Conservation (phyloP, 2,888 invertebrate genomes). For the Beris chalybata region DNA sequence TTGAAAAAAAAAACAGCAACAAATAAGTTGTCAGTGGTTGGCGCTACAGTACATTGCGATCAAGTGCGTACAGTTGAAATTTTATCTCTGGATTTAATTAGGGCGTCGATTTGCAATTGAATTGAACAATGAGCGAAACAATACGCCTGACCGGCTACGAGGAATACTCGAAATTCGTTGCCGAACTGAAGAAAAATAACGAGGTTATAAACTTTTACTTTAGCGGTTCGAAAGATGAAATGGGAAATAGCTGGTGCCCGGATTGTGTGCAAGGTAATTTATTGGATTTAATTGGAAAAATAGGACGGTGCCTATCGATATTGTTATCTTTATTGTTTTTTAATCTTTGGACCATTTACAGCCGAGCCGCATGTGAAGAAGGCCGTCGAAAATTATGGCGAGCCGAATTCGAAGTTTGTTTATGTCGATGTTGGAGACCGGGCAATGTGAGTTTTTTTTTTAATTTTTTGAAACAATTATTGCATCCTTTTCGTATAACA, state of each 20-base stretch:
- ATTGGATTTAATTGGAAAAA: conserved; percentile 13
- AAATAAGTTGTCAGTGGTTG: no score
- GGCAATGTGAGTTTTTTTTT: conserved; percentile 61
- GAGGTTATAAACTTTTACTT: conserved; percentile 57
- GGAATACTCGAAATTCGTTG: conserved; percentile 15
- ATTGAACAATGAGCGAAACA: not conserved
- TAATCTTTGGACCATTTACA: conserved; percentile 51
- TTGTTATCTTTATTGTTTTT: conserved; percentile 27
- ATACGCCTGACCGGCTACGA: conserved; percentile 16
- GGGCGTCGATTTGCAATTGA: no score
- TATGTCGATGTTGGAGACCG: conserved; percentile 76
- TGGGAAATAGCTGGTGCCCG: conserved; percentile 81
- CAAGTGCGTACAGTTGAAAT: no score
- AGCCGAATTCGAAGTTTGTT: conserved; percentile 64
- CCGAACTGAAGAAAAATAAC: not conserved
- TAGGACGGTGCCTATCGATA: not conserved
- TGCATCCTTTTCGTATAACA: no score
- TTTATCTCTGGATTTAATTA: no score
- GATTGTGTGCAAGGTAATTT: conserved; percentile 76
- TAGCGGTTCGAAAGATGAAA: conserved; percentile 59
- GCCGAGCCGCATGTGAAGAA: conserved; percentile 73
- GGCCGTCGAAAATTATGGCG: conserved; percentile 61
- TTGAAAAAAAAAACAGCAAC: no score
- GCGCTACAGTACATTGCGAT: no score
- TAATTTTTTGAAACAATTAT: no score